phyloP scores from a whole-genome alignment of 2,888 invertebrate species.

The Crepidodera aurea region DNA sequence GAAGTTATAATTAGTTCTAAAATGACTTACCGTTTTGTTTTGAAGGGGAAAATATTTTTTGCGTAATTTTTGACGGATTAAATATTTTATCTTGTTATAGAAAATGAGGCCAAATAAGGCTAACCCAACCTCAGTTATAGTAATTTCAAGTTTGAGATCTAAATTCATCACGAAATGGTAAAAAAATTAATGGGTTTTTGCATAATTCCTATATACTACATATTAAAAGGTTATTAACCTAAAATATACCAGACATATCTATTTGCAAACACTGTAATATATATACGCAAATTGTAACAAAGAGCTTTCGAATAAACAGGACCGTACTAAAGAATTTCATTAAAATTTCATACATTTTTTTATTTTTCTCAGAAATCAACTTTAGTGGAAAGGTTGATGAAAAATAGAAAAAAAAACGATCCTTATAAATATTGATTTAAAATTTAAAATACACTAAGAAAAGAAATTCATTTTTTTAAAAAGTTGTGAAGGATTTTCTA shows the following conservation, averaged over 20 bases:
- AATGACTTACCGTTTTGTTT: no score
- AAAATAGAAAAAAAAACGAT: no score
- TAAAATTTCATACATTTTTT: no score
- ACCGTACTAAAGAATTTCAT: neutral
- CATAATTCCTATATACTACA: neutral
- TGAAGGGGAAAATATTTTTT: no score
- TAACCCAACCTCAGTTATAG: neutral
- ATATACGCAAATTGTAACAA: conserved; percentile 4
- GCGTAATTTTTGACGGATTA: no score
- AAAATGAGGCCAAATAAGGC: conserved; percentile 5
- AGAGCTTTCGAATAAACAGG: conserved; percentile 1
- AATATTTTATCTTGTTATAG: no score
- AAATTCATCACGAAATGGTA: neutral
- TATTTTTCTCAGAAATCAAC: no score
- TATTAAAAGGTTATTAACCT: neutral
- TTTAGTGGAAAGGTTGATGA: neutral
- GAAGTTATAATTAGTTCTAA: no score
- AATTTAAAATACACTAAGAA: no score
- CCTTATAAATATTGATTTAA: no score
- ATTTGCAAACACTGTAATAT: neutral
- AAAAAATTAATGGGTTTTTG: conserved; percentile 8
- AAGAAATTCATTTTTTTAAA: no score
- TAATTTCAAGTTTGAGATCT: conserved; percentile 7
- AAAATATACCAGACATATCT: neutral
- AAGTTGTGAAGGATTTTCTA: no score